Evolutionary conservation across 2,888 invertebrate species (phyloP), one percentile per base, ranked within the genome.

Genomic region (Drepana falcataria): DNA sequence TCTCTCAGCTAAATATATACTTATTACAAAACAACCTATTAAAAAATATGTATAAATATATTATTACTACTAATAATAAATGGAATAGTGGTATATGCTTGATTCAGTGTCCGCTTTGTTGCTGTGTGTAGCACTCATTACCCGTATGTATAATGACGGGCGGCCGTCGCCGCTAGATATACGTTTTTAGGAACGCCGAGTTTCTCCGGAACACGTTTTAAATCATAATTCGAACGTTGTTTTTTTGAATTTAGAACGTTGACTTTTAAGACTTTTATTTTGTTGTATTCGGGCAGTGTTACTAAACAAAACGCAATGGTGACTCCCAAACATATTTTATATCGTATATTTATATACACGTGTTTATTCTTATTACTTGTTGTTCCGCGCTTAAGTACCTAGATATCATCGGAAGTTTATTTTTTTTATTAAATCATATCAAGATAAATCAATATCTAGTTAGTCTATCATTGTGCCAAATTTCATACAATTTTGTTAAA

Each of bases 161-260:
- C 72, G 59, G 71, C 72, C 61, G 73, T 71, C 71, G 75, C 77
- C 80, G 85, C 86, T 89, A 88, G 88, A 88, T 83, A 80, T 78
- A 84, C 83, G 80, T 87, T 88, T 87, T 85, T 86, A 85, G 83
- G 85, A 87, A 85, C 89, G 79, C 82, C 86, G 81, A 87, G 90
- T 90, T 89, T 90, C 89, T 85, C 90, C 88, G 85, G 89, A 91
- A 91, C 91, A 90, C 86, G 91, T 91, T 91, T 89, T 87, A 89
- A 90, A 91, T 90, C 89, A 90, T 90, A 91, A 87, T 90, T 89
- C 85, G 87, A 87, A 84, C 87, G 83, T 78, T 72, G 75, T 51
- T 51, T 86, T 86, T 87, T 88, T 83, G 79, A 88, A 87, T 88
- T 85, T 88, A 80, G 89, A 87, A 85, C 89, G 82, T 87, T 80